Percentiles rank a stretch among this genome's conserved stretches.
Evolutionary conservation across 2,113 vertebrate genomes (phyloP).

Genomic region (Anas platyrhynchos): DNA sequence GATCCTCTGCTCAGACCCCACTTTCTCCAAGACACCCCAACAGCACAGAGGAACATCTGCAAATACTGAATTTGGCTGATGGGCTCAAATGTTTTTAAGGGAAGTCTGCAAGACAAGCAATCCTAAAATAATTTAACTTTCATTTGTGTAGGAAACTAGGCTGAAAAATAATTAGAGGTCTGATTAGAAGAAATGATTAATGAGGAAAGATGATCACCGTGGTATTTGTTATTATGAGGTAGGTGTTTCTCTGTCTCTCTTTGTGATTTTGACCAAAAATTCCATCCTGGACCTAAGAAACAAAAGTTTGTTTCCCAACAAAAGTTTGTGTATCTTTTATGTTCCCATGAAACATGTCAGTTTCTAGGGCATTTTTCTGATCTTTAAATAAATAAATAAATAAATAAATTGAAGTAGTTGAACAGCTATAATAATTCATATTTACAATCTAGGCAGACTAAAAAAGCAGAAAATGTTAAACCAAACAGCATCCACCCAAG

Average conservation of each 20-base stretch:
- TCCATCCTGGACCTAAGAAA: slow-evolving; percentile 25
- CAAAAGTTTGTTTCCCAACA: neutral
- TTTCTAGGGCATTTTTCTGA: neutral
- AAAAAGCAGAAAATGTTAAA: slow-evolving; percentile 30
- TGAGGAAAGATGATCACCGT: slow-evolving; percentile 19
- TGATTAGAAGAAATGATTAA: slow-evolving; percentile 6
- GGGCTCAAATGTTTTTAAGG: neutral
- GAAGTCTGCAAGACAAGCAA: neutral
- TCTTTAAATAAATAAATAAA: neutral
- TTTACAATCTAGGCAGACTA: slow-evolving; percentile 6
- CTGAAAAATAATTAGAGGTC: slow-evolving; percentile 1
- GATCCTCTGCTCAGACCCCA: neutral
- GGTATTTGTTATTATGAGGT: slow-evolving; percentile 31
- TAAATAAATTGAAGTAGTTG: neutral
- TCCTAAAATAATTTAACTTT: neutral
- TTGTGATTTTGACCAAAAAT: slow-evolving; percentile 43
- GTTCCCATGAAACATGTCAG: neutral
- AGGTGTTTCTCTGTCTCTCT: neutral
- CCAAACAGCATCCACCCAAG: slow-evolving; percentile 18
- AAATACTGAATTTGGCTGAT: neutral
- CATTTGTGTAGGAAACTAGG: neutral
- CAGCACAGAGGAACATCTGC: neutral
- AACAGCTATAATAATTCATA: slow-evolving; percentile 32
- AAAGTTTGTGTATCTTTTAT: neutral
- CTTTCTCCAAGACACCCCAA: neutral